Conservation (phyloP, 2,888 invertebrate genomes). For the Phrixothrix hirtus region DNA sequence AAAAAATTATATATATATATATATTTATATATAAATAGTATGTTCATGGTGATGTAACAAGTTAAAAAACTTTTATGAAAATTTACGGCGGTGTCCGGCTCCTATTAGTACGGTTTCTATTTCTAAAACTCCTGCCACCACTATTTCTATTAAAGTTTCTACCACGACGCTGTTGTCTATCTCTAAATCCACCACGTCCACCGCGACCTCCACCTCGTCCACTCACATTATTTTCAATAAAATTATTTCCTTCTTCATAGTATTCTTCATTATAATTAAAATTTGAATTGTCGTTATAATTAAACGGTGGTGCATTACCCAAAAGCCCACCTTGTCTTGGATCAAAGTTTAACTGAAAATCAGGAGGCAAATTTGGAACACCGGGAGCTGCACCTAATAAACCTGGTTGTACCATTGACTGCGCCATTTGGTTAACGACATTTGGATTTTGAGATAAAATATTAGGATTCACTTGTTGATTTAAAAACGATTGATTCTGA, state of each 20-base stretch:
- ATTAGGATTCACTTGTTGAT: slow-evolving; percentile 61
- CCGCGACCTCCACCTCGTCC: slow-evolving; percentile 7
- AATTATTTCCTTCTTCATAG: slow-evolving; percentile 47
- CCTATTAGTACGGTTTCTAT: slow-evolving; percentile 47
- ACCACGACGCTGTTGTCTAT: slow-evolving; percentile 19
- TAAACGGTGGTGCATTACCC: slow-evolving; percentile 44
- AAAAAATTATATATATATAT: no score
- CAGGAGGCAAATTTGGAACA: slow-evolving; percentile 48
- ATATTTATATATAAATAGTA: no score
- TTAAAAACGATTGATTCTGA: slow-evolving; percentile 46
- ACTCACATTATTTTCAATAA: slow-evolving; percentile 26
- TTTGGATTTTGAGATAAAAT: slow-evolving; percentile 60
- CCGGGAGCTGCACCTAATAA: slow-evolving; percentile 60
- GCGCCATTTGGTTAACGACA: slow-evolving; percentile 55
- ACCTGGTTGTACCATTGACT: slow-evolving; percentile 57
- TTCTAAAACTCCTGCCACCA: slow-evolving; percentile 39
- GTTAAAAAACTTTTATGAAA: background rate
- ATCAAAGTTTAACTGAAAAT: slow-evolving; percentile 53
- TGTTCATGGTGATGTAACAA: background rate
- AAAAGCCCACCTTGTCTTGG: slow-evolving; percentile 49
- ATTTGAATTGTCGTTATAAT: slow-evolving; percentile 27
- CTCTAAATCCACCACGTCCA: slow-evolving; percentile 20
- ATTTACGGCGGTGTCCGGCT: slow-evolving; percentile 47
- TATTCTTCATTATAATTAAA: slow-evolving; percentile 54
- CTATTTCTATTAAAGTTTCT: slow-evolving; percentile 27